These are phyloP conservation scores for Bos javanicus DNA, from an alignment of 2,113 vertebrate genomes.

Conservation along the genomic window DNA sequence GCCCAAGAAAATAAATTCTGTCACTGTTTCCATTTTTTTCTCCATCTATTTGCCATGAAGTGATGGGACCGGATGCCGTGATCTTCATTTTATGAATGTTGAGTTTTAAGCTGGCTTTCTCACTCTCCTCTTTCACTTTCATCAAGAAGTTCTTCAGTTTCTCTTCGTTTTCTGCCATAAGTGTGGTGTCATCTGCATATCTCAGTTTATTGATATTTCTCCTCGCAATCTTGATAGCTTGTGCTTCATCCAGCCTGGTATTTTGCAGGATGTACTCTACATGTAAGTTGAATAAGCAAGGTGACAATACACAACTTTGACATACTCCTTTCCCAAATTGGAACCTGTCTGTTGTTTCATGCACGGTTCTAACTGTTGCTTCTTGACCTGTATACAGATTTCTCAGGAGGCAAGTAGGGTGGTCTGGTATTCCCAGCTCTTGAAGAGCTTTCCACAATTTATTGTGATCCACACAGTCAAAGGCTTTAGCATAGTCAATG, in stretches of 20 bases:
- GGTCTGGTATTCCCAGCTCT: neutral
- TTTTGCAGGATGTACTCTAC: neutral
- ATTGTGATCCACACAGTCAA: neutral
- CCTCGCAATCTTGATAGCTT: neutral
- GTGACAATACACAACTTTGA: neutral
- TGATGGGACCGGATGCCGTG: neutral
- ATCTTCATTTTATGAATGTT: neutral
- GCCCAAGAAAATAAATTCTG: neutral
- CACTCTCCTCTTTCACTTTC: neutral
- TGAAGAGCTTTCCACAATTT: neutral
- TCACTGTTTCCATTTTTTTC: neutral
- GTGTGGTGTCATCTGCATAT: neutral
- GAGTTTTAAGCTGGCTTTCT: neutral
- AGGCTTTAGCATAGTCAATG: neutral
- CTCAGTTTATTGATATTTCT: neutral
- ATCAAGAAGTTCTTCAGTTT: neutral
- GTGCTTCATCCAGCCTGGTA: neutral
- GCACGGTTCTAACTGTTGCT: neutral
- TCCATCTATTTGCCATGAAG: neutral
- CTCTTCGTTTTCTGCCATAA: neutral
- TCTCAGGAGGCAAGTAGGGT: neutral
- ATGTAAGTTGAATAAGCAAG: neutral
- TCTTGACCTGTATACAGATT: neutral
- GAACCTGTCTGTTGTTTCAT: fast-evolving
- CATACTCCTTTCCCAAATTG: neutral